A percentile compares a stretch with the other conserved stretches of the same genome.
Evolutionary conservation across 2,113 vertebrate species (phyloP).

Genomic region (Sterrhoptilus dennistouni): DNA sequence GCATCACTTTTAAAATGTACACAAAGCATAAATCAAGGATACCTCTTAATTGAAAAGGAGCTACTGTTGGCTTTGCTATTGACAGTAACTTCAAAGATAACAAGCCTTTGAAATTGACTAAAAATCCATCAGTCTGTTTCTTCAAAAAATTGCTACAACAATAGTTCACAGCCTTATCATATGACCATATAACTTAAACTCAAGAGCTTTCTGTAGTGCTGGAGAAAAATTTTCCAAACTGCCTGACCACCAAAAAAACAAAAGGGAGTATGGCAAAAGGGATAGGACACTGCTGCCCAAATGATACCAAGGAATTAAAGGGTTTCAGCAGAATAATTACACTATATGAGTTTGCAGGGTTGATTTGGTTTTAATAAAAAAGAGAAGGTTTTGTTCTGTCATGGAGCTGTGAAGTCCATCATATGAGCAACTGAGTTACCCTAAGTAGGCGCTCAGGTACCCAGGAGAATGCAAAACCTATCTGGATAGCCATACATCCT

Average conservation of each 20-base stretch:
- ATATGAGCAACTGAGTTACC: background rate
- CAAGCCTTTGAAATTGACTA: background rate
- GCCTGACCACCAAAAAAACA: background rate
- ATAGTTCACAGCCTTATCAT: background rate
- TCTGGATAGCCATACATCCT: background rate
- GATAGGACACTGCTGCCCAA: background rate
- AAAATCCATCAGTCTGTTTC: background rate
- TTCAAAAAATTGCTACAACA: background rate
- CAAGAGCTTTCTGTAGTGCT: background rate
- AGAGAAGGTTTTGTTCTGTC: background rate
- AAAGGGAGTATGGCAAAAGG: fast-evolving
- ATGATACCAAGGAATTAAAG: background rate
- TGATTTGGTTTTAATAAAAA: background rate
- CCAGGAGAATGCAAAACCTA: background rate
- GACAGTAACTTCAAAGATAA: background rate
- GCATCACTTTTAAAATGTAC: background rate
- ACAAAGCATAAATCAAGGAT: background rate
- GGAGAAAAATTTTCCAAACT: background rate
- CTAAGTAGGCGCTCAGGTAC: background rate
- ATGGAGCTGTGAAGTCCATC: background rate
- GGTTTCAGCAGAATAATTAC: background rate
- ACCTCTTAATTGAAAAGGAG: background rate
- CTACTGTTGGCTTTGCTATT: background rate
- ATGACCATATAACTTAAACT: background rate
- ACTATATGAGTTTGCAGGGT: background rate